A percentile compares a stretch with the other conserved stretches of the same genome.
Evolutionary conservation across 2,888 invertebrate genomes (phyloP).

Genomic region (Chrysodeixis includens): DNA sequence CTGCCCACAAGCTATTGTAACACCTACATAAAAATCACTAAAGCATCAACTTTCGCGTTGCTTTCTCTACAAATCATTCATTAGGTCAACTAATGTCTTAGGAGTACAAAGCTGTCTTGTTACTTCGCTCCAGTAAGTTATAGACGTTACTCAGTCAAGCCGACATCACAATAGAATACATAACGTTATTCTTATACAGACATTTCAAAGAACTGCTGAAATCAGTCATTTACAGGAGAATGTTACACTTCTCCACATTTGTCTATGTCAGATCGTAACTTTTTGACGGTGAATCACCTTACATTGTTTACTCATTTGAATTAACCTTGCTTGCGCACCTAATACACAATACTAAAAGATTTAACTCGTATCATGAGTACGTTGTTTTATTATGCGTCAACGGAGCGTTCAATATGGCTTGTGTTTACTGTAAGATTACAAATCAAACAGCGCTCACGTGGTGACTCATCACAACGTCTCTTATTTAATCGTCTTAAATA

Average conservation of each 20-base stretch:
- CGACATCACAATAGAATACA: constrained; percentile 36
- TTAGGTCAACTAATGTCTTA: constrained; percentile 51
- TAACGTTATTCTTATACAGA: constrained; percentile 19
- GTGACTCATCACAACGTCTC: constrained; percentile 76
- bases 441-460: constrained; percentile 71
- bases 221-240: constrained; percentile 40
- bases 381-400: constrained; percentile 66
- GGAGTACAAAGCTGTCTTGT: constrained; percentile 42
- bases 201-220: constrained; percentile 9
- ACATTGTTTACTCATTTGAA: constrained; percentile 37
- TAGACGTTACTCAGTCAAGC: constrained; percentile 40
- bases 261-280: constrained; percentile 15
- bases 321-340: constrained; percentile 48
- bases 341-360: constrained; percentile 42
- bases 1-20: constrained; percentile 63
- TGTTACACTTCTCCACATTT: constrained; percentile 13
- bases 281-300: constrained; percentile 49
- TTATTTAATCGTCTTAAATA: constrained; percentile 81
- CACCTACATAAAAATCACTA: constrained; percentile 64
- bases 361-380: constrained; percentile 46
- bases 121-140: constrained; percentile 40
- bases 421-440: constrained; percentile 71
- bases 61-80: constrained; percentile 60
- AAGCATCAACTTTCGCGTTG: constrained; percentile 51
- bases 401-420: constrained; percentile 55